These are phyloP conservation scores for Eurytemora carolleeae DNA, from an alignment of 1,140 invertebrate genomes.

Conservation along the genomic window DNA sequence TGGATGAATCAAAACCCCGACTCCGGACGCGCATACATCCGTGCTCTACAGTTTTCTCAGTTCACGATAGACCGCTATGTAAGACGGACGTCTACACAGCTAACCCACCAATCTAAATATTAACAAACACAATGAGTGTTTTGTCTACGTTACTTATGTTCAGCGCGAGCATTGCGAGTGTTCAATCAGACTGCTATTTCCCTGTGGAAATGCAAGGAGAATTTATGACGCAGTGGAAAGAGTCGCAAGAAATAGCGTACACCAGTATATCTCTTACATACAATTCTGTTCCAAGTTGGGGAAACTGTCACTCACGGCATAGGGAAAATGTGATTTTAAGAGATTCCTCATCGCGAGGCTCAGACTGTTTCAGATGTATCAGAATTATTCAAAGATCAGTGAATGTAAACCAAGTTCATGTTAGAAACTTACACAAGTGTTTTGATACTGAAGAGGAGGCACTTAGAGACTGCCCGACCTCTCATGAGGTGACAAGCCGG, in stretches of 20 bases:
- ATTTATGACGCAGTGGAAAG: conserved; percentile 23
- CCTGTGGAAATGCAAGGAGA: conserved; percentile 27
- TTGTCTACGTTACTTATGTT: not conserved
- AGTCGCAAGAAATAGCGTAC: conserved; percentile 16
- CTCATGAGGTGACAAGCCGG: conserved; percentile 18
- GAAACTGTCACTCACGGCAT: conserved; percentile 18
- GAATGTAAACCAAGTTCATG: conserved; percentile 19
- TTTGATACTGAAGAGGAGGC: conserved; percentile 25
- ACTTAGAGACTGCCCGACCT: conserved; percentile 22
- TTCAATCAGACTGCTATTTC: conserved; percentile 26
- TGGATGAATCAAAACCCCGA: too few species aligned
- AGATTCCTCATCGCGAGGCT: not conserved
- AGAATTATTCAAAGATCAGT: conserved; percentile 4
- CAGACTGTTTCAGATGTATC: conserved; percentile 14
- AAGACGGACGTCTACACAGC: too few species aligned
- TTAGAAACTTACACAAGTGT: conserved; percentile 24
- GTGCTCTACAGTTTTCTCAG: too few species aligned
- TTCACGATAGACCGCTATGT: too few species aligned
- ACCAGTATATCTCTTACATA: conserved; percentile 19
- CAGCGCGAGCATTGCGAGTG: conserved; percentile 16
- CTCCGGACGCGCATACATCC: too few species aligned
- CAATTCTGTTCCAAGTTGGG: conserved; percentile 22
- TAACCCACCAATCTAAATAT: too few species aligned
- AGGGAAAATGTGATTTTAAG: conserved; percentile 21
- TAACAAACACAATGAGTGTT: not conserved